Evolutionary conservation across 2,797 vertebrate genomes (phyloP), one percentile per base, ranked within the genome.

Genomic region (Rousettus madagascariensis): DNA sequence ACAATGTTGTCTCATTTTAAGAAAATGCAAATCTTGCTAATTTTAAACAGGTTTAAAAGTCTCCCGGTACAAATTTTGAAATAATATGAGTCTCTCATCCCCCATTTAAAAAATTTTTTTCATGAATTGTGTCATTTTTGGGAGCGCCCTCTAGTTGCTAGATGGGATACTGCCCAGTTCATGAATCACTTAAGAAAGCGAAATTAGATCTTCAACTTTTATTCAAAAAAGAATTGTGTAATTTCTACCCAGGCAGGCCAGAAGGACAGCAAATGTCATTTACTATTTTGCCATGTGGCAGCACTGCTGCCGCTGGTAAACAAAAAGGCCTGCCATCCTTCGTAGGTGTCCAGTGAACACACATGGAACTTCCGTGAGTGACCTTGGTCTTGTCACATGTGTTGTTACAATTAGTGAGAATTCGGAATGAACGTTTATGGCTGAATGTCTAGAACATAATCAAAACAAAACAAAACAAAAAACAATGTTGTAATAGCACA

Each of bases 51-150:
- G 74, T 43, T 59, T 51, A 55, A 86, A 79, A 57, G 19, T 86
- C n/a, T 92, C 20, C 36, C 12, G 46, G 51, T 74, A 63, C 28
- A 86, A 22, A 77, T n/a, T 96, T 82, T 82, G 66, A 90, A 86
- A 86, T 96, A 65, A 93, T 86, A 28, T 3, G 1, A 80, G 43
- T 55, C 49, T 8, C 51, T 93, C 28, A 59, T 53, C 9, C 9
- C 43, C 43, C 74, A 74, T 68, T 51, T 13, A 24, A 68, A 78
- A 84, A 43, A 49, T 9, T 26, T 11, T 75, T 57, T 72, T 36
- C 15, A 78, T 82, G n/a, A 77, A 51, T 55, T 63, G n/a, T 51
- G 5, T 80, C 22, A 57, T 74, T 77, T 84, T 84, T 0, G 0
- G 49, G 61, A 46, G 63, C 17, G 26, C 65, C 30, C 51, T 83